These are phyloP conservation scores for Bos indicus DNA, from an alignment of 2,113 vertebrate species.

Conservation along the genomic window DNA sequence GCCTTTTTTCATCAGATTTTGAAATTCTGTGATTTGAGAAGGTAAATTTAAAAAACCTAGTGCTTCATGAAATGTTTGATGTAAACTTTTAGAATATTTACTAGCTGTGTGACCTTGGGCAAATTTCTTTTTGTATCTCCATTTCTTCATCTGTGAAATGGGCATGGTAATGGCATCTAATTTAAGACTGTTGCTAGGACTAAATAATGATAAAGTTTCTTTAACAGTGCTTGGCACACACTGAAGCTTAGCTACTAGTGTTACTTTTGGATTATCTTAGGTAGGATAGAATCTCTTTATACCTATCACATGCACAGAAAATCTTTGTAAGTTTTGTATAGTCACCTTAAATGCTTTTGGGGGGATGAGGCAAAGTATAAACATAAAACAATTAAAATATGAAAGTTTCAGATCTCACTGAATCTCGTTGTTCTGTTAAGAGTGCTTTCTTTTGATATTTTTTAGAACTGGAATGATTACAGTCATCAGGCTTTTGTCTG, in stretches of 20 bases:
- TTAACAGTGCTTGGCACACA: background rate
- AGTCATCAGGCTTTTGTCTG: slow-evolving; percentile 90
- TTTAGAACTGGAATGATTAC: slow-evolving; percentile 95
- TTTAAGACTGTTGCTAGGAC: background rate
- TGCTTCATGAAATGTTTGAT: background rate
- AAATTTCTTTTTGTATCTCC: background rate
- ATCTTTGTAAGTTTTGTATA: background rate
- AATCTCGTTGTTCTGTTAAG: background rate
- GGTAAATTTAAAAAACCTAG: background rate
- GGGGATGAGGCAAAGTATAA: background rate
- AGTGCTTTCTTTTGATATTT: slow-evolving; percentile 36
- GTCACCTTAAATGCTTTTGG: background rate
- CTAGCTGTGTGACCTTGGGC: background rate
- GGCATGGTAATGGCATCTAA: background rate
- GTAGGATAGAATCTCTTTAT: background rate
- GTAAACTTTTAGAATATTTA: slow-evolving; percentile 7
- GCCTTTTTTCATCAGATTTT: background rate
- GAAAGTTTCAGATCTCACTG: background rate
- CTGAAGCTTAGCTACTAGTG: background rate
- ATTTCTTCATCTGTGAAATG: slow-evolving; percentile 11
- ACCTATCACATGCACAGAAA: background rate
- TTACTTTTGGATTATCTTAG: slow-evolving; percentile 28
- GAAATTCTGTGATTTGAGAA: background rate
- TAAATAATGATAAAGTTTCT: slow-evolving; percentile 15
- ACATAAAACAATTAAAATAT: slow-evolving; percentile 5